A percentile compares a stretch with the other conserved stretches of the same genome.
Conservation (phyloP, 2,888 invertebrate species). For the Apodemia duryi region DNA sequence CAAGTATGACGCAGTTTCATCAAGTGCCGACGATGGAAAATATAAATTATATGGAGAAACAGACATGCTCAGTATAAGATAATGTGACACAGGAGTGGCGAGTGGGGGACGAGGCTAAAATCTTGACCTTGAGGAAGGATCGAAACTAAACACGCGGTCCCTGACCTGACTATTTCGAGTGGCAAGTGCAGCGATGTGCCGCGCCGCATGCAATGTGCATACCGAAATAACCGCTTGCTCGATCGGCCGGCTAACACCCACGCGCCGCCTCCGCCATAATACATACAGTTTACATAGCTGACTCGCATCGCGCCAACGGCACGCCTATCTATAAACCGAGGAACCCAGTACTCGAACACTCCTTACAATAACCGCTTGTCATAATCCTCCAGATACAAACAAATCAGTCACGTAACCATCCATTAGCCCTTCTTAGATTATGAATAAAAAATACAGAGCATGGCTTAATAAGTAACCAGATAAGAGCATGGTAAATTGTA, state of each 20-base stretch:
- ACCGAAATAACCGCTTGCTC: conserved; percentile 74
- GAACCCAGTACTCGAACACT: conserved; percentile 17
- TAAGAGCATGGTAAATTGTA: conserved; percentile 64
- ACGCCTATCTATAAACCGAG: conserved; percentile 45
- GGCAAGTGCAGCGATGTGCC: conserved; percentile 72
- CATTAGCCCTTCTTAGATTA: conserved; percentile 29
- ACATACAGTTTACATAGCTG: conserved; percentile 21
- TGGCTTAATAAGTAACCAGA: conserved; percentile 42
- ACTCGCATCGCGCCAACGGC: conserved; percentile 58
- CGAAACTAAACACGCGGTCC: conserved; percentile 73
- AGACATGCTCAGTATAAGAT: conserved; percentile 47
- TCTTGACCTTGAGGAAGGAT: conserved; percentile 79
- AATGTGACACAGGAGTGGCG: conserved; percentile 37
- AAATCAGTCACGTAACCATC: conserved; percentile 28
- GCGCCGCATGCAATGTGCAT: conserved; percentile 73
- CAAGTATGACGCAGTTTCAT: too few species aligned
- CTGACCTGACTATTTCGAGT: conserved; percentile 79
- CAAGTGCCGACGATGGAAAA: too few species aligned
- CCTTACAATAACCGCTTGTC: conserved; percentile 28
- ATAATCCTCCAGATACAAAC: conserved; percentile 30
- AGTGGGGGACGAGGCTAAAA: conserved; percentile 46
- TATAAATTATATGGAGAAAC: conserved; percentile 22
- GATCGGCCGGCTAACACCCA: conserved; percentile 50
- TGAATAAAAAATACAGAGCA: conserved; percentile 32
- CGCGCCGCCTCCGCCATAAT: conserved; percentile 20